These are phyloP conservation scores for Rhinolophus ferrumequinum DNA, from an alignment of 2,113 vertebrate species.

Conservation along the genomic window DNA sequence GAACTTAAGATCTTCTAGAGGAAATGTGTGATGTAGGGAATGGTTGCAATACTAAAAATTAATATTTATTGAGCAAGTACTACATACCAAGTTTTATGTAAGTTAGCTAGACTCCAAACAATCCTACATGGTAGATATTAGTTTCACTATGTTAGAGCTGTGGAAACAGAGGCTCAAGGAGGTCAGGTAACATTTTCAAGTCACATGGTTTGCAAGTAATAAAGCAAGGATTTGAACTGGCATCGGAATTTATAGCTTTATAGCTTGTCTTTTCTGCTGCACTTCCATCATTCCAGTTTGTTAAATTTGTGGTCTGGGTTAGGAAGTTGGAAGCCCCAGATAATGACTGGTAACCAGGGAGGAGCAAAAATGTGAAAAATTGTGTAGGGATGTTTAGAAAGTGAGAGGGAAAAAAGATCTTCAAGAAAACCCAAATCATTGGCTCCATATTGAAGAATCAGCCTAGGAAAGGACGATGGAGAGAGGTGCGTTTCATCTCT, in stretches of 20 bases:
- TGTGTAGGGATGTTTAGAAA: slow-evolving; percentile 47
- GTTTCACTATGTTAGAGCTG: neutral
- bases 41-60: neutral
- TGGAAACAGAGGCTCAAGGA: neutral
- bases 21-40: neutral
- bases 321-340: slow-evolving; percentile 37
- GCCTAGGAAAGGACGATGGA: neutral
- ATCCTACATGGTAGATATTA: neutral
- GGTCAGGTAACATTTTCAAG: neutral
- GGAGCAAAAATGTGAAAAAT: slow-evolving; percentile 19
- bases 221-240: neutral
- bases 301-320: slow-evolving; percentile 44
- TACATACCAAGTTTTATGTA: neutral
- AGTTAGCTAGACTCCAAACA: neutral
- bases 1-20: neutral
- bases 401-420: slow-evolving; percentile 6
- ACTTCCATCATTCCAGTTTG: neutral
- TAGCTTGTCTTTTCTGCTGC: neutral
- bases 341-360: slow-evolving; percentile 43
- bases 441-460: neutral
- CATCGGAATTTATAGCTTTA: neutral
- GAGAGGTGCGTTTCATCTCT: neutral
- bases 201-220: neutral
- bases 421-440: slow-evolving; percentile 29
- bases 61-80: neutral